A percentile compares a stretch with the other conserved stretches of the same genome.
These are phyloP conservation scores for Xestoiulus laeticollis DNA, from an alignment of 2,888 invertebrate genomes.

Conservation along the genomic window DNA sequence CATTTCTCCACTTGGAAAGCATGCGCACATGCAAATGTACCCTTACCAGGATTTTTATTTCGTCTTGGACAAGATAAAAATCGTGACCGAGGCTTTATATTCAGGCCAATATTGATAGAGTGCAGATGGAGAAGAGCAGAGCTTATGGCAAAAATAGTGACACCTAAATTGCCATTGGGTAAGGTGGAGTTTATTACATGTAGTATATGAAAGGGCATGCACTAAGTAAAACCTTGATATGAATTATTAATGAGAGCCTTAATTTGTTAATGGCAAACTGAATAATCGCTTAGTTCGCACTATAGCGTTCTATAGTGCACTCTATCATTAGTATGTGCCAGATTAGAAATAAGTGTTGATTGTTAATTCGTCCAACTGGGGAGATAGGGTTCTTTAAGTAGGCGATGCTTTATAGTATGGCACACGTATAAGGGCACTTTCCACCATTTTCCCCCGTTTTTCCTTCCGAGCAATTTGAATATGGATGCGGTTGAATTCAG, in stretches of 20 bases:
- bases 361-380: neutral
- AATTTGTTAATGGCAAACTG: neutral
- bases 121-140: no score
- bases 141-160: no score
- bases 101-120: no score
- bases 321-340: neutral
- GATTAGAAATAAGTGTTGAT: slow-evolving; percentile 9
- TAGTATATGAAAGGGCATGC: neutral
- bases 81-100: no score
- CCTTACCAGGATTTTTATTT: no score
- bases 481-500: slow-evolving; percentile 22
- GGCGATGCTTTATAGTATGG: no score
- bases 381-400: neutral
- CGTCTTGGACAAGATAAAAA: no score
- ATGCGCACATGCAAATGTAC: no score
- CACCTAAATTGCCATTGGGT: no score
- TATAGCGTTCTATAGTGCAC: neutral
- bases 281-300: no score
- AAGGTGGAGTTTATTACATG: no score
- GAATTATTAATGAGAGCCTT: neutral
- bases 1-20: no score
- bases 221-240: neutral
- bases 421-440: neutral
- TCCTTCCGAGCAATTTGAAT: neutral
- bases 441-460: neutral